Conservation (phyloP, 1,140 invertebrate genomes). For the Helicoverpa zea region DNA sequence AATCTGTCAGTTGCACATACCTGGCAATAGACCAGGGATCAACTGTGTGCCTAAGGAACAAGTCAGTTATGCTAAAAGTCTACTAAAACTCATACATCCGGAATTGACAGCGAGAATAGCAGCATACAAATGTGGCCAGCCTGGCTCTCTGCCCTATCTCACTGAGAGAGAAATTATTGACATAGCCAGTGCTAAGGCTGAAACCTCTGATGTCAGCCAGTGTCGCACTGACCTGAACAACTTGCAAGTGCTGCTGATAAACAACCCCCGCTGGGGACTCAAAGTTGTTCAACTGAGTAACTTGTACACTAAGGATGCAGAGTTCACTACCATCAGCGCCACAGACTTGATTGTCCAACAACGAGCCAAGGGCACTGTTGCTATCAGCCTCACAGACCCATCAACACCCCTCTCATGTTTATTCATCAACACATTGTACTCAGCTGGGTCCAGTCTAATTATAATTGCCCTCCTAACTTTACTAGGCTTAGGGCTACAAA, state of each 20-base stretch:
- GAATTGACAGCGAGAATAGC: slow-evolving; percentile 87
- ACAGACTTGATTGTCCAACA: slow-evolving; percentile 87
- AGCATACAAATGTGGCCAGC: slow-evolving; percentile 87
- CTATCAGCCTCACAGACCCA: slow-evolving; percentile 88
- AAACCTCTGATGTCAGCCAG: slow-evolving; percentile 72
- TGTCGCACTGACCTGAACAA: slow-evolving; percentile 88
- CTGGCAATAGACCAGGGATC: slow-evolving; percentile 84
- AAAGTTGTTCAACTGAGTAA: slow-evolving; percentile 86
- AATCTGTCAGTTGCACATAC: slow-evolving; percentile 84
- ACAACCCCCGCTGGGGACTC: slow-evolving; percentile 91
- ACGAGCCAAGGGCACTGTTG: slow-evolving; percentile 84
- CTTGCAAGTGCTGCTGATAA: slow-evolving; percentile 89
- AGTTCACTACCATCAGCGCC: slow-evolving; percentile 65
- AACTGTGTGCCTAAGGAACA: slow-evolving; percentile 89
- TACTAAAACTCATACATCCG: slow-evolving; percentile 88
- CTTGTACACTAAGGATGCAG: slow-evolving; percentile 73
- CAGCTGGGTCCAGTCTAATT: slow-evolving; percentile 87
- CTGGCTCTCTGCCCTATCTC: slow-evolving; percentile 85
- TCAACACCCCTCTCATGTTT: slow-evolving; percentile 90
- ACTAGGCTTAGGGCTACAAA: slow-evolving; percentile 67
- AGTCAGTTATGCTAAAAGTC: slow-evolving; percentile 87
- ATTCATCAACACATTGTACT: slow-evolving; percentile 88
- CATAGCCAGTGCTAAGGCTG: slow-evolving; percentile 78
- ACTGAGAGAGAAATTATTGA: slow-evolving; percentile 87
- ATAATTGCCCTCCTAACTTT: slow-evolving; percentile 79